Evolutionary conservation across 37 sponge, comb jelly and placozoan species (phyloP), one percentile per base, ranked within the genome.

Genomic region (Chondrilla cf. caribensis): DNA sequence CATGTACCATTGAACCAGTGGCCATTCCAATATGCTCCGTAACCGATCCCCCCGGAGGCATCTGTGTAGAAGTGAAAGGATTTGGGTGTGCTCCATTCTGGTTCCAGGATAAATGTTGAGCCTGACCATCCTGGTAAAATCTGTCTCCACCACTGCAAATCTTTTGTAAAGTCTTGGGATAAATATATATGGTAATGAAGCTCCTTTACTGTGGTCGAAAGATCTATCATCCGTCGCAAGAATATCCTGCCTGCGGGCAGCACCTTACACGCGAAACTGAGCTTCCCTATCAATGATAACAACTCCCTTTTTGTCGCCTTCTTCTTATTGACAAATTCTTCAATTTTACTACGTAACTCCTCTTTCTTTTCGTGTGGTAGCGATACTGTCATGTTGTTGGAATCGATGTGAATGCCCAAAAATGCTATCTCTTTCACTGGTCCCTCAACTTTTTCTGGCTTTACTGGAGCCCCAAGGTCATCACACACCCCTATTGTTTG

Each of bases 121-220:
- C 86, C 90, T n/a, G 28, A 57, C 90, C 85, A 89, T 22, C 22
- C 19, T 21, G 70, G 79, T 31, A 85, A 78, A 58, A 89, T 79
- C 5, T 40, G 29, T 14, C 22, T 22, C 89, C 89, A 89, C 89
- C 89, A 84, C 42, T 73, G 55, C 51, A 89, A 19, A 72, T 89
- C 89, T 37, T 58, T 33, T 21, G 78, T 26, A 22, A 84, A 79
- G 32, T 84, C 82, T 6, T 17, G 5, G 25, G 36, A 70, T 19
- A 89, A 38, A 9, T 57, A 25, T 57, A 89, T 41, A 38, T 42
- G 55, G 82, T 84, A 62, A 54, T 84, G 66, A 36, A 81, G 54
- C 15, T 25, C 28, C 5, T 36, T 25, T 0, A 6, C 24, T 0
- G 44, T 18, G 41, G 7, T 38, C 24, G 44, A 3, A 32, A 73